Percentiles rank a stretch among this genome's conserved stretches.
Conservation (phyloP, 2,113 vertebrate species). For the Tragelaphus buxtoni region DNA sequence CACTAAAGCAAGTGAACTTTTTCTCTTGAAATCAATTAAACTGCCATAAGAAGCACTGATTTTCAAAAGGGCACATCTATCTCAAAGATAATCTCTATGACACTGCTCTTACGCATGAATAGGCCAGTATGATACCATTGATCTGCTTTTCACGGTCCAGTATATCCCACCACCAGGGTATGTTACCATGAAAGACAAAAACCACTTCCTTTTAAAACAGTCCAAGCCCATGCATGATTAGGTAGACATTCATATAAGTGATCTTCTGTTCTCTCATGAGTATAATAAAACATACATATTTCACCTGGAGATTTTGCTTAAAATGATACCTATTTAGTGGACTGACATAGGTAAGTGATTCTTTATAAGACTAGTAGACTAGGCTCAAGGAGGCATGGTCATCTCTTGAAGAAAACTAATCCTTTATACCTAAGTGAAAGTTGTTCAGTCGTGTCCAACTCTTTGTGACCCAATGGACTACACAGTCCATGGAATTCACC, state of each 20-base stretch:
- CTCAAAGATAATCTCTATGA: background rate
- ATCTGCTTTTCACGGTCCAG: background rate
- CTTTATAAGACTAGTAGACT: background rate
- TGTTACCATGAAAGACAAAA: background rate
- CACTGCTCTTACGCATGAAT: fast-evolving
- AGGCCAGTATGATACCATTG: fast-evolving
- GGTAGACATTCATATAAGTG: background rate
- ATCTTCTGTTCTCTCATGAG: background rate
- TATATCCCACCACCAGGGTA: background rate
- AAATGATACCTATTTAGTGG: background rate
- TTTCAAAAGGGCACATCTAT: background rate
- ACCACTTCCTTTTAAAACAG: background rate
- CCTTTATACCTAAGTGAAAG: background rate
- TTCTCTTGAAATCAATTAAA: background rate
- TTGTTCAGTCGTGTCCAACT: fast-evolving
- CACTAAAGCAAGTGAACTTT: background rate
- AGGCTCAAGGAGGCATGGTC: background rate
- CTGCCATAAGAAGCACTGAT: background rate
- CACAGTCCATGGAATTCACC: background rate
- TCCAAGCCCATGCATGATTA: background rate
- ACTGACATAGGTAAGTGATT: background rate
- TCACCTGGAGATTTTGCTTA: background rate
- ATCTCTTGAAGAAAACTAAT: background rate
- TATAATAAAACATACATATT: background rate
- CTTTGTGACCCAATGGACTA: background rate